A percentile compares a stretch with the other conserved stretches of the same genome.
Evolutionary conservation across 1,140 invertebrate genomes (phyloP).

Genomic region (Monochamus saltuarius): DNA sequence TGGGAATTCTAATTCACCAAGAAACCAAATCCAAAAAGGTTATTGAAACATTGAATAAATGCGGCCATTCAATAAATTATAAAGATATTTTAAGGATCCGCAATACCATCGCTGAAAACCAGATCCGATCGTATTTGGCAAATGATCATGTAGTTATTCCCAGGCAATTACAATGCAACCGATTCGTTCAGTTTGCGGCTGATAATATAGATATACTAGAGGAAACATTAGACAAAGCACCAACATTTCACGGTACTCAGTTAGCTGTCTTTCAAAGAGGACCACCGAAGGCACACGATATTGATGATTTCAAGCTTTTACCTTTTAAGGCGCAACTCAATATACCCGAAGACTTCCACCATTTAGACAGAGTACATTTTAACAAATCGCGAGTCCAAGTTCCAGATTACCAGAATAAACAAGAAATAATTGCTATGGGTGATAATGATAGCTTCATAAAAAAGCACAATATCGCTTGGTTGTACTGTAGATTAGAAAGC

Average conservation of each 20-base stretch:
- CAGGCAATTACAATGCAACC: background rate
- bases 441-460: too few species aligned
- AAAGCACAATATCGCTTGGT: background rate
- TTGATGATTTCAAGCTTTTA: background rate
- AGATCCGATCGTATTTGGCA: background rate
- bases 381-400: too few species aligned
- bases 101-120: constrained; percentile 11
- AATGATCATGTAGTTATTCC: background rate
- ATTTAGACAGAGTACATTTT: background rate
- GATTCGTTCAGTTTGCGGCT: constrained; percentile 20
- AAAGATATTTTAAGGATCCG: background rate
- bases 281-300: background rate
- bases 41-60: too few species aligned
- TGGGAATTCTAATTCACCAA: background rate
- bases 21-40: background rate
- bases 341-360: background rate
- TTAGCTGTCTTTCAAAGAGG: constrained; percentile 11
- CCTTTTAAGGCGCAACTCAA: background rate
- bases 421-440: too few species aligned
- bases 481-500: too few species aligned
- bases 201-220: constrained; percentile 22
- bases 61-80: too few species aligned
- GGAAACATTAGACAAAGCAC: constrained; percentile 12
- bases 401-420: too few species aligned
- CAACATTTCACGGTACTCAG: constrained; percentile 20